These are phyloP conservation scores for Anguilla obscura DNA, from an alignment of 2,797 vertebrate species.

Conservation along the genomic window DNA sequence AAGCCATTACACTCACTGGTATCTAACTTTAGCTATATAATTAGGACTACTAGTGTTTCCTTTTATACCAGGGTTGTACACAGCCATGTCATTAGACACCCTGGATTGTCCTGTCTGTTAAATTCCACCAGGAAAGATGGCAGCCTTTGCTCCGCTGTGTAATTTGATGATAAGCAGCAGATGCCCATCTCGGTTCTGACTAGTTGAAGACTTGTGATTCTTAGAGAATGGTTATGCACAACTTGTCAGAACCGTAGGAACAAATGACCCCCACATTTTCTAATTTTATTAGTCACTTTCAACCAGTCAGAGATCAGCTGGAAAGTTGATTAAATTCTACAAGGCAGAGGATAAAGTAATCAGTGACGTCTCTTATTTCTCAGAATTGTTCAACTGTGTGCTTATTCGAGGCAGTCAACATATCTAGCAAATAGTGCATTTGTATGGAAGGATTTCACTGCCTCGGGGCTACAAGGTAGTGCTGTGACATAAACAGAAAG, in stretches of 20 bases:
- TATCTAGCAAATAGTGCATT: too few relatives aligned
- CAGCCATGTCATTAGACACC: not conserved
- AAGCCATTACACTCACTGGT: conserved; percentile 9
- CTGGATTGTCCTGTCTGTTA: not conserved
- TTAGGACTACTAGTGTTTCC: conserved; percentile 5
- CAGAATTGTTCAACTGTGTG: too few relatives aligned
- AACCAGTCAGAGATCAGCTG: not conserved
- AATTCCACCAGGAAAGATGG: not conserved
- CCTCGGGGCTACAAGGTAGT: not conserved
- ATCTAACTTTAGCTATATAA: conserved; percentile 17
- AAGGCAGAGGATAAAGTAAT: not conserved
- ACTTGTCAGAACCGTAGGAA: not conserved
- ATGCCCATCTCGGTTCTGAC: not conserved
- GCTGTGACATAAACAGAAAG: not conserved
- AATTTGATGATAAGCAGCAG: not conserved
- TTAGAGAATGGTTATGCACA: not conserved
- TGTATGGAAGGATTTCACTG: too few relatives aligned
- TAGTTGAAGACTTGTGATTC: not conserved
- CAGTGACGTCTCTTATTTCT: too few relatives aligned
- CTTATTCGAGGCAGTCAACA: too few relatives aligned
- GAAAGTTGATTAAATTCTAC: not conserved
- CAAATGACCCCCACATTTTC: not conserved
- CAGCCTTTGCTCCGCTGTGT: not conserved
- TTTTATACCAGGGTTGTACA: not conserved
- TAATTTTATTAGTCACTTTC: not conserved